Base-by-base conservation (phyloP, 1,140 invertebrate genomes). In the Hypsibius dujardini region DNA sequence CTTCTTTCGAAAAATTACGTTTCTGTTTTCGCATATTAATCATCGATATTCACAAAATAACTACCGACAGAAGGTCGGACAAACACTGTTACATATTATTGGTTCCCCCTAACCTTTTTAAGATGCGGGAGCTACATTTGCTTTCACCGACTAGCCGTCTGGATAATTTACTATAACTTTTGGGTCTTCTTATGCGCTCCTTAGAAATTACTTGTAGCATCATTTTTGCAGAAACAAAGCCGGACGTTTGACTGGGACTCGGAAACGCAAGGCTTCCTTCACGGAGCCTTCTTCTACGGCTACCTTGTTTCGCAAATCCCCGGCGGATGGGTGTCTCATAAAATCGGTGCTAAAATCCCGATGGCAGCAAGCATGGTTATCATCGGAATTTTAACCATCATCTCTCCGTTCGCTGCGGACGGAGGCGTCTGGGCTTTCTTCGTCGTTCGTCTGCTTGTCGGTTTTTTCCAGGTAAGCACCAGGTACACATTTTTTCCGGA, bases 231-330 rank as follows among this genome's bases (percentile, higher is more conserved):
- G 50, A 7, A 56, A n/a, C 50, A 7, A n/a, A n/a, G 50, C 50
- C 79, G 80, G 2, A 74, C 85, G 74, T 91, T 94, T 79, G 88
- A 92, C 75, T 97, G 93, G 93, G 82, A 81, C 1, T 81, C 83
- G n/a, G 82, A 82, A 69, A 90, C 89, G 1, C 86, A 93, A 2
- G 88, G 86, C 2, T 84, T 90, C 14, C 88, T 98, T 72, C 95
- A 98, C 81, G 94, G 93, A 45, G 96, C 94, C 0, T 99, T 98
- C 79, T 99, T 99, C 81, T 95, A 92, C 86, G 96, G 96, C 3
- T 99, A 99, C 79, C 84, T 99, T 47, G 82, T 99, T 46, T 99
- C 96, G 1, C 96, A 99, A 83, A 88, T 99, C 47, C 96, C 96
- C 47, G 96, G 95, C 71, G 96, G 96, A 47, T 96, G 97, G 80